Evolutionary conservation across 2,797 vertebrate genomes (phyloP).

Genomic region (Rhabdomys pumilio): DNA sequence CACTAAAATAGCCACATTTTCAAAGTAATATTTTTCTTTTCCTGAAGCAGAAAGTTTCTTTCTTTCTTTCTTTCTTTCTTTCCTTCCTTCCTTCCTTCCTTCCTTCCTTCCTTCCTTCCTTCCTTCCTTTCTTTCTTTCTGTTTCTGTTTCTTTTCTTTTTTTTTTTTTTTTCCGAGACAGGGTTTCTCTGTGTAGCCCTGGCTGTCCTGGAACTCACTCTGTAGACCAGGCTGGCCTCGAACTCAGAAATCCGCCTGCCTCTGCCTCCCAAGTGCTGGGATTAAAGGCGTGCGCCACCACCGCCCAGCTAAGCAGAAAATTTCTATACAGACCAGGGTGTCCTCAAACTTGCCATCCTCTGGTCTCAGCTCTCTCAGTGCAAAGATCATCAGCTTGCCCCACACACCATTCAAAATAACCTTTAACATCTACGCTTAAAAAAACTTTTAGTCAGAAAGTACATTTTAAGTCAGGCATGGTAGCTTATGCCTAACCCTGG

Average conservation of each 20-base stretch:
- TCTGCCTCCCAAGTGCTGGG: no score
- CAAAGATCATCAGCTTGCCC: background rate
- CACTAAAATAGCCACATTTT: slow-evolving; percentile 27
- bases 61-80: no score
- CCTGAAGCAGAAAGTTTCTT: background rate
- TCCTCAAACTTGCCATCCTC: background rate
- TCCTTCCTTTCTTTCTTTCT: no score
- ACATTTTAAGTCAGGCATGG: background rate
- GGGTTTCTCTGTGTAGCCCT: no score
- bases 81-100: no score
- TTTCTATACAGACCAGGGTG: background rate
- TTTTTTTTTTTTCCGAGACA: background rate
- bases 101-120: no score
- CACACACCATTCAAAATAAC: background rate
- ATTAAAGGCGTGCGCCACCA: no score
- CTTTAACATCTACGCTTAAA: slow-evolving; percentile 2
- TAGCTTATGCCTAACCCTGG: background rate
- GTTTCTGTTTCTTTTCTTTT: no score
- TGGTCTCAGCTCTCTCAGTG: background rate
- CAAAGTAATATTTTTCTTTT: background rate
- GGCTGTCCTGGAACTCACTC: no score
- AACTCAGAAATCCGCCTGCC: no score
- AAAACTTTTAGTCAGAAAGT: background rate
- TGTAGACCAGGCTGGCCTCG: no score
- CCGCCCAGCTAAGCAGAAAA: background rate